Conservation (phyloP, 2,888 invertebrate species). For the Leistus spinibarbis region DNA sequence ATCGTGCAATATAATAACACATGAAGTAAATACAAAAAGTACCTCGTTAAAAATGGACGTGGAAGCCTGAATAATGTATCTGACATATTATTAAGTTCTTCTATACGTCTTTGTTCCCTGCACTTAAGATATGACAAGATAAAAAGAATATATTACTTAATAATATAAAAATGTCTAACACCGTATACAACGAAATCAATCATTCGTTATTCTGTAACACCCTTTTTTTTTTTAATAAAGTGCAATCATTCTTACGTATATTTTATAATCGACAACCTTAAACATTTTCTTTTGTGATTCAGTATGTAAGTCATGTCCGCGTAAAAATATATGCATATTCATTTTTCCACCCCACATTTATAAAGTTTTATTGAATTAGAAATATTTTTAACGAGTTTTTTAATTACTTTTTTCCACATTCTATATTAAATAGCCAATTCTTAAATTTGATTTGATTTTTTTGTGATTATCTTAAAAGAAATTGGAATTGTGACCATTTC, state of each 20-base stretch:
- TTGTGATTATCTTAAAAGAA: not conserved
- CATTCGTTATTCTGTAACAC: not conserved
- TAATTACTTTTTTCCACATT: not conserved
- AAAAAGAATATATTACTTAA: not conserved
- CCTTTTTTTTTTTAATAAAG: no score
- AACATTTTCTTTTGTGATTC: not conserved
- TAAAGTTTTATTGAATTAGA: not conserved
- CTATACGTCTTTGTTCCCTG: no score
- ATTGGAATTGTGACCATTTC: no score
- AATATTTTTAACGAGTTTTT: not conserved
- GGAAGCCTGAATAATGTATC: not conserved
- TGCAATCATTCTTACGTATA: no score
- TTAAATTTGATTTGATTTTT: not conserved
- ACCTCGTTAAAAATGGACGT: not conserved
- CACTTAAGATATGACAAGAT: not conserved
- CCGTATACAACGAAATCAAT: not conserved
- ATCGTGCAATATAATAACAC: not conserved
- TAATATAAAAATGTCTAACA: not conserved
- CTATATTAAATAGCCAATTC: not conserved
- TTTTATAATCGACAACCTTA: no score
- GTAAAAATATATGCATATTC: not conserved
- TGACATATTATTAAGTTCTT: not conserved
- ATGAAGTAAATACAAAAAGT: not conserved
- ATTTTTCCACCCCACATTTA: not conserved
- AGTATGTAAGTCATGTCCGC: not conserved